phyloP scores from a whole-genome alignment of 2,888 invertebrate genomes.

The Lacanobia oleracea region DNA sequence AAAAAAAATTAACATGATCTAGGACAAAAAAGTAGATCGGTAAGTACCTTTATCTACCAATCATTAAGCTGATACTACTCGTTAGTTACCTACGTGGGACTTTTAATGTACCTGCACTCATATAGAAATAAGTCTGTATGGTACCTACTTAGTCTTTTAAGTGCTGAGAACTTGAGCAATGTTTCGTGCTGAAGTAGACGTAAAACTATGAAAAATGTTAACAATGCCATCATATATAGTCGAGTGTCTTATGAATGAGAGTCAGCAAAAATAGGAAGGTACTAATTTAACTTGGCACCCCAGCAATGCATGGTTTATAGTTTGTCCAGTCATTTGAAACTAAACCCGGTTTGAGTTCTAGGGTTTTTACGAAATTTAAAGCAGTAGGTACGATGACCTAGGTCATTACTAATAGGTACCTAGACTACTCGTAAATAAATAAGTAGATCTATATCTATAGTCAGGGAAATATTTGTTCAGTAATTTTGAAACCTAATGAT shows the following conservation, averaged over 20 bases:
- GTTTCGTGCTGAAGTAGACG: constrained; percentile 23
- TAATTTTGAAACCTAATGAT: background rate
- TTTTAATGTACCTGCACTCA: background rate
- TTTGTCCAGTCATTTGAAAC: background rate
- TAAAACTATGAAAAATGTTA: background rate
- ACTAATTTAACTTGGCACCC: background rate
- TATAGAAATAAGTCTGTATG: background rate
- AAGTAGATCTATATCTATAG: no score
- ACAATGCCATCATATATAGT: no score
- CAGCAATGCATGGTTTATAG: background rate
- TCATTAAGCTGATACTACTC: no score
- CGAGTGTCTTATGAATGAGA: background rate
- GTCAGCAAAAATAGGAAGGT: background rate
- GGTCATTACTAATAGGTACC: no score
- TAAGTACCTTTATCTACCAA: background rate
- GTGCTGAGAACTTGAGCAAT: constrained; percentile 6
- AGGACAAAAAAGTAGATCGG: background rate
- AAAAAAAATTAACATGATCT: background rate
- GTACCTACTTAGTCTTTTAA: background rate
- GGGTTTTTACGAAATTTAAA: background rate
- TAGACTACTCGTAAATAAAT: no score
- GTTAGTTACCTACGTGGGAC: background rate
- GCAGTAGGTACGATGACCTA: background rate
- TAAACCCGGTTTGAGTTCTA: background rate
- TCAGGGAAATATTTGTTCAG: no score